A percentile compares a stretch with the other conserved stretches of the same genome.
Evolutionary conservation across 2,797 vertebrate genomes (phyloP).

Genomic region (Octomys mimax): DNA sequence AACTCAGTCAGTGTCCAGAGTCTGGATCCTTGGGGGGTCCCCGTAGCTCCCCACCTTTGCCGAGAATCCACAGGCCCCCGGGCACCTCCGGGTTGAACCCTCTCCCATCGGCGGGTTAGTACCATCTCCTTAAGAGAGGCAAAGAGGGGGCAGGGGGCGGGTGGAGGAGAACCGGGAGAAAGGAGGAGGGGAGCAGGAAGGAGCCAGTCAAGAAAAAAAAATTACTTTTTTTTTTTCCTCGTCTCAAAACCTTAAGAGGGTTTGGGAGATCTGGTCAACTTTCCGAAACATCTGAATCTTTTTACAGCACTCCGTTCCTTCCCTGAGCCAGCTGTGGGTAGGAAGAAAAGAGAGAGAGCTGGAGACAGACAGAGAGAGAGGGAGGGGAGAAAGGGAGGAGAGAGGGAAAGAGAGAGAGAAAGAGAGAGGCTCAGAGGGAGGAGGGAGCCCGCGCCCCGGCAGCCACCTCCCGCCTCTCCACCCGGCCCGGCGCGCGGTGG

Average conservation of each 20-base stretch:
- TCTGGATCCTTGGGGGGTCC: not conserved
- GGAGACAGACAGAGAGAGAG: not conserved
- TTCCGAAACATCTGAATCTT: conserved; percentile 96
- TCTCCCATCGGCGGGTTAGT: conserved; percentile 67
- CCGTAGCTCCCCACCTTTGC: not conserved
- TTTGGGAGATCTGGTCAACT: conserved; percentile 93
- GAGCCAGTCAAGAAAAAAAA: not conserved
- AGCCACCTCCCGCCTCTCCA: not conserved
- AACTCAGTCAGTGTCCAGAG: conserved; percentile 58
- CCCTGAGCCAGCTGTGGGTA: conserved; percentile 91
- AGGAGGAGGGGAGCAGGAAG: conserved; percentile 74
- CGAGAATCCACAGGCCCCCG: not conserved
- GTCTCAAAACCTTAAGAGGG: conserved; percentile 91
- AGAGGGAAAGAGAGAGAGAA: conserved; percentile 74
- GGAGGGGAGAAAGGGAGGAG: not conserved
- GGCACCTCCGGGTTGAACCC: conserved; percentile 50
- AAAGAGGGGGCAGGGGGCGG: conserved; percentile 54
- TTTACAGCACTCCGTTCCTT: conserved; percentile 88
- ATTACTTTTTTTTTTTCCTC: conserved; percentile 83
- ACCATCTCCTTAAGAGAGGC: conserved; percentile 87
- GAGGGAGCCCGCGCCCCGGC: not conserved
- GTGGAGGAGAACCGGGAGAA: conserved; percentile 41
- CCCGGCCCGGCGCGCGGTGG: not conserved
- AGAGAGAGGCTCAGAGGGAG: conserved; percentile 61
- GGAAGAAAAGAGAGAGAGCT: not conserved